Base-by-base conservation (phyloP, 1,140 invertebrate species). In the Elysia chlorotica region DNA sequence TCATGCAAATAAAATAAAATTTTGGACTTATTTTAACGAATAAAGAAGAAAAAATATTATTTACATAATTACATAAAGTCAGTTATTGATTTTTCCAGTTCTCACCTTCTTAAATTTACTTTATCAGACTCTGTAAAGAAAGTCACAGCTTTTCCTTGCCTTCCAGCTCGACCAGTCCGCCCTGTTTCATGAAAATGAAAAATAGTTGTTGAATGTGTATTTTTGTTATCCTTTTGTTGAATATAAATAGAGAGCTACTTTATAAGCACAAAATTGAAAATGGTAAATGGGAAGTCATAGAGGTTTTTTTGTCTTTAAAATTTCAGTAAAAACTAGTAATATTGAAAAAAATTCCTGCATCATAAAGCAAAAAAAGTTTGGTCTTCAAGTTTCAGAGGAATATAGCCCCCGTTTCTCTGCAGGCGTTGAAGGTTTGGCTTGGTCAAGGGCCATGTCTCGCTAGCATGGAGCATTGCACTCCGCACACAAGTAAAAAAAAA, bases 51-150 rank as follows among this genome's bases (percentile, higher is more conserved):
- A 14, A 14, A 48, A 48, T 14, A 48, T 10, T 10, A 48, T 14
- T 10, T 48, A 10, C 10, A 14, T 10, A 48, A 48, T 14, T 48
- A n/a, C n/a, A n/a, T 48, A n/a, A 14, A 48, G 41, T 10, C 41
- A 14, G 41, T 14, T 14, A 10, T n/a, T 14, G 10, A 14, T 48
- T 48, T 48, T 10, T 48, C 41, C 41, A 48, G 69, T 63, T 79
- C 68, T 80, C 88, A 95, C 94, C 93, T 95, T 84, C 93, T 90
- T 33, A 97, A 90, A 89, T 95, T 93, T 6, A 89, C 86, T 19
- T 91, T 91, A 88, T 99, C 97, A 65, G 94, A 91, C 82, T 94
- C 91, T 1, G 97, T 97, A 82, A 98, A 99, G 89, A 96, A 99
- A 1, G 97, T 99, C 41, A 99, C 90, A 0, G 97, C 96, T 82